Evolutionary conservation across 2,888 invertebrate genomes (phyloP).

Genomic region (Keiferia lycopersicella): DNA sequence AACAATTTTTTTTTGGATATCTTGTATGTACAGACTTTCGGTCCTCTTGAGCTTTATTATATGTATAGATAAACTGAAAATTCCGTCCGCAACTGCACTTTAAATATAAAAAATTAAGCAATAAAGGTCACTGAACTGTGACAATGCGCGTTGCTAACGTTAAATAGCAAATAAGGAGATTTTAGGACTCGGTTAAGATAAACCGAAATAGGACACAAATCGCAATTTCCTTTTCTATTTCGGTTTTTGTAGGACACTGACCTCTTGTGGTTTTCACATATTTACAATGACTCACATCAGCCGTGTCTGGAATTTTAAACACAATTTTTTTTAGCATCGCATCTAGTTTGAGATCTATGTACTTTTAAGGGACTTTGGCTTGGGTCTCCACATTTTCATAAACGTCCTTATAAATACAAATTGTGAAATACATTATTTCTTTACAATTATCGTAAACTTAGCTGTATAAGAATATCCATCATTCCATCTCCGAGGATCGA

Average conservation of each 20-base stretch:
- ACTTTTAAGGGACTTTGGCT: no score
- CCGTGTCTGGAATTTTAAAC: neutral
- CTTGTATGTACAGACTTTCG: no score
- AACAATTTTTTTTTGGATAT: no score
- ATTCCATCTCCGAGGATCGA: no score
- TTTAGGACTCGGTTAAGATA: slow-evolving; percentile 15
- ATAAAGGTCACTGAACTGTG: neutral
- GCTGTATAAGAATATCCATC: no score
- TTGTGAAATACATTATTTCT: no score
- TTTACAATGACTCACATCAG: no score
- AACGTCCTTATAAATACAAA: no score
- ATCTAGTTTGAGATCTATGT: neutral
- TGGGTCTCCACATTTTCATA: no score
- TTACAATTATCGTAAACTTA: no score
- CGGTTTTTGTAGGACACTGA: neutral
- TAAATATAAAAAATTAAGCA: neutral
- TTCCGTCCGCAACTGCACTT: neutral
- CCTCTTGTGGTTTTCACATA: neutral
- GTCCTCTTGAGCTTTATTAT: no score
- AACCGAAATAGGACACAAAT: neutral
- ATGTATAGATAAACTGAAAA: neutral
- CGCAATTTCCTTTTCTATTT: neutral
- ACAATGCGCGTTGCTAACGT: neutral
- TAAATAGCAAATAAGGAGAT: slow-evolving; percentile 15
- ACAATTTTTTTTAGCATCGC: neutral